Evolutionary conservation across 2,888 invertebrate genomes (phyloP).

Genomic region (Escarpia spicata): DNA sequence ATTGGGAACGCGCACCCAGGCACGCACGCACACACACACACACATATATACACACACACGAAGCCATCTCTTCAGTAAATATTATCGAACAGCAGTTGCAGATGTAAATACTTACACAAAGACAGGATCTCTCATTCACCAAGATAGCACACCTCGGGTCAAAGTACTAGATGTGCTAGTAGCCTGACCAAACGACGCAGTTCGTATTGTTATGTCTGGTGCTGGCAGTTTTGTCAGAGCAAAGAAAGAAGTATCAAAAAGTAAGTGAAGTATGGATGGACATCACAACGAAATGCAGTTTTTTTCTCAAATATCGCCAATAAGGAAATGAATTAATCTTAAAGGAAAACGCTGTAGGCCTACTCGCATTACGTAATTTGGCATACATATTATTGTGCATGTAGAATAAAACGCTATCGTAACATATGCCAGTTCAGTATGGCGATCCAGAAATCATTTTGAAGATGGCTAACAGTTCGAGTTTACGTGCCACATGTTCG

Average conservation of each 20-base stretch:
- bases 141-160: background rate
- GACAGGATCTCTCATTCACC: background rate
- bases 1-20: no score
- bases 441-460: background rate
- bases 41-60: background rate
- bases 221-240: background rate
- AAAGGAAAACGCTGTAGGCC: background rate
- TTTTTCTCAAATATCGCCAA: background rate
- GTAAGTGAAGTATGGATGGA: background rate
- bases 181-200: background rate
- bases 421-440: background rate
- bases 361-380: background rate
- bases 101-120: background rate
- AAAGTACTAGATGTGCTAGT: background rate
- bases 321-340: background rate
- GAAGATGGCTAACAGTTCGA: background rate
- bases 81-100: background rate
- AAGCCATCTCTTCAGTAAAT: background rate
- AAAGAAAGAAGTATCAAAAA: background rate
- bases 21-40: no score
- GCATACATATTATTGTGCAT: background rate
- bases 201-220: background rate
- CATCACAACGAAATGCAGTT: background rate
- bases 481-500: background rate
- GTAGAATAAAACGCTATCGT: background rate